A percentile compares a stretch with the other conserved stretches of the same genome.
Evolutionary conservation across 92 coral and sea anemone species (phyloP).

Genomic region (Hydrozoanthus gracilis): DNA sequence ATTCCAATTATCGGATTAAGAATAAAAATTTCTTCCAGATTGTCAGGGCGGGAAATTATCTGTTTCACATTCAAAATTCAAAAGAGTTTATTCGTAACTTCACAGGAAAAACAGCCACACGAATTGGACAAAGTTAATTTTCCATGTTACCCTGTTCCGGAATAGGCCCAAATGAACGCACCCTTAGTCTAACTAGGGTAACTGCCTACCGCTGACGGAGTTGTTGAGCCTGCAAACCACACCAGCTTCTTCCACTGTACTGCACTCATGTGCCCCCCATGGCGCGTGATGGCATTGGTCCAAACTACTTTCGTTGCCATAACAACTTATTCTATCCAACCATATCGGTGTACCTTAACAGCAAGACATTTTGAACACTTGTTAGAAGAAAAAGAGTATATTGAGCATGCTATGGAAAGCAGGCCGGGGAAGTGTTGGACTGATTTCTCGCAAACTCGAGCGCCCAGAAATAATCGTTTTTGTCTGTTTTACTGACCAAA

Average conservation of each 20-base stretch:
- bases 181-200: not conserved
- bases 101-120: too few relatives aligned
- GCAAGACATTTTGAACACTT: not conserved
- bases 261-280: constrained; percentile 26
- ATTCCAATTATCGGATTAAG: too few relatives aligned
- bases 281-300: constrained; percentile 12
- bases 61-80: too few relatives aligned
- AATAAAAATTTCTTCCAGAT: too few relatives aligned
- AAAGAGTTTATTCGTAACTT: too few relatives aligned
- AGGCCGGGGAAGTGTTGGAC: not conserved
- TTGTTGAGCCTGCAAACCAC: constrained; percentile 43
- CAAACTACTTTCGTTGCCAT: constrained; percentile 45
- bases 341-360: constrained; percentile 25
- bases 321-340: constrained; percentile 28
- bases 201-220: constrained; percentile 22
- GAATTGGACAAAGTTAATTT: too few relatives aligned
- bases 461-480: too few relatives aligned
- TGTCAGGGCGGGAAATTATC: too few relatives aligned
- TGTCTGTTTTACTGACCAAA: too few relatives aligned
- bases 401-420: not conserved
- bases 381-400: not conserved
- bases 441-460: too few relatives aligned
- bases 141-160: too few relatives aligned
- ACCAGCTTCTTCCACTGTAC: constrained; percentile 25
- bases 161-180: too few relatives aligned